Percentiles rank a stretch among this genome's conserved stretches.
phyloP scores from a whole-genome alignment of 2,113 vertebrate species.

The Odontophorus gujanensis region DNA sequence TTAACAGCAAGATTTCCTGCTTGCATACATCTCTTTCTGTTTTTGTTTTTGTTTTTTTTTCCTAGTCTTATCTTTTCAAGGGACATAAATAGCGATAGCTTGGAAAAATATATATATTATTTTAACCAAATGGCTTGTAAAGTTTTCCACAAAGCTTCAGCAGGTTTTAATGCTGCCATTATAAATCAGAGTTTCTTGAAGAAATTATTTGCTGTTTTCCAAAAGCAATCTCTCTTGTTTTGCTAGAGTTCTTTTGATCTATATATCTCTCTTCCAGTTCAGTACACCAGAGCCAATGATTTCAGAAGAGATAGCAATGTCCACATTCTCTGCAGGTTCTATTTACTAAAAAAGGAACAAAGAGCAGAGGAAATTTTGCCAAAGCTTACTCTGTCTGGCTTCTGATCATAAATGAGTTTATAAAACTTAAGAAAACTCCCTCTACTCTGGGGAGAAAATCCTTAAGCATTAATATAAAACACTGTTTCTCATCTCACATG shows the following conservation, averaged over 20 bases:
- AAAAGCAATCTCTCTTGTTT: not conserved
- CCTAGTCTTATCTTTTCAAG: not conserved
- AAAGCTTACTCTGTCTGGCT: not conserved
- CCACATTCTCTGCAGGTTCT: not conserved
- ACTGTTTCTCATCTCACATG: not conserved
- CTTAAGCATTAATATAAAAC: not conserved
- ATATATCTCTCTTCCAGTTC: not conserved
- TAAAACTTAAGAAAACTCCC: not conserved
- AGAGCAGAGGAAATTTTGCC: not conserved
- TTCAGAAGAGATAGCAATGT: constrained; percentile 3
- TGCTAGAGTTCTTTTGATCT: not conserved
- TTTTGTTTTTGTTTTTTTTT: not conserved
- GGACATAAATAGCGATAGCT: not conserved
- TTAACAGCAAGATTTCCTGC: not conserved
- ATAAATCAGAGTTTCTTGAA: not conserved
- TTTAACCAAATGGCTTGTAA: not conserved
- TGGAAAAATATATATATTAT: not conserved
- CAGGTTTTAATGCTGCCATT: not conserved
- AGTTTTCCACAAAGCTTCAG: not conserved
- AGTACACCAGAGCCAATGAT: constrained; percentile 45
- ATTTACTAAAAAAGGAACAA: constrained; percentile 60
- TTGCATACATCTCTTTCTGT: not conserved
- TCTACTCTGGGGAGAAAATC: not conserved
- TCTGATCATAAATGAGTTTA: not conserved
- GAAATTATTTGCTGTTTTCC: not conserved